Evolutionary conservation across 1,140 invertebrate genomes (phyloP).

Genomic region (Dendrolimus kikuchii): DNA sequence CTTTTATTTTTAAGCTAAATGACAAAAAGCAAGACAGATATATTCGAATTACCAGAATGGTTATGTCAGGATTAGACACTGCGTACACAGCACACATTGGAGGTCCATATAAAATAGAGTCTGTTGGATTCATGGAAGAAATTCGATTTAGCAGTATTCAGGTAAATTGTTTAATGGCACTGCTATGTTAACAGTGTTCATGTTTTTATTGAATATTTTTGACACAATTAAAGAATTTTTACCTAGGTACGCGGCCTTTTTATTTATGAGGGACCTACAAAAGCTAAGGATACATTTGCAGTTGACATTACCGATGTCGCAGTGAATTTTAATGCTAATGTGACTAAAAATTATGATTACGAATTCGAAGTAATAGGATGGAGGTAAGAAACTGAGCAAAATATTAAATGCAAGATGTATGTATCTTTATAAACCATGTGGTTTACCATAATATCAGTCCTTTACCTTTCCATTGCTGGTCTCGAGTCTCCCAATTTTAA

Average conservation of each 20-base stretch:
- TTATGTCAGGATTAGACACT: conserved; percentile 36
- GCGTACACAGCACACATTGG: conserved; percentile 31
- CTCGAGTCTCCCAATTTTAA: too few species aligned
- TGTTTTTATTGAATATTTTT: too few species aligned
- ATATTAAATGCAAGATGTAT: too few species aligned
- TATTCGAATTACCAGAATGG: conserved; percentile 10
- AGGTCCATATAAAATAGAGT: conserved; percentile 28
- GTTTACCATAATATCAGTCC: too few species aligned
- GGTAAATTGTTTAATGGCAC: conserved; percentile 14
- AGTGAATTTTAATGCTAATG: neutral
- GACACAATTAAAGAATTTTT: neutral
- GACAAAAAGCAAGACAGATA: neutral
- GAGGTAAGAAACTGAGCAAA: conserved; percentile 1
- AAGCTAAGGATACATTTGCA: neutral
- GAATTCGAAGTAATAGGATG: conserved; percentile 1
- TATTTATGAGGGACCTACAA: neutral
- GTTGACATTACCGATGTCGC: conserved; percentile 1
- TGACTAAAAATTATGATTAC: neutral
- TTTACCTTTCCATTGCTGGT: too few species aligned
- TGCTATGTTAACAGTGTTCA: too few species aligned
- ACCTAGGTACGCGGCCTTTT: neutral
- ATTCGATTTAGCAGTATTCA: conserved; percentile 36
- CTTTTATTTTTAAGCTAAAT: too few species aligned
- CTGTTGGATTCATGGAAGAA: conserved; percentile 24
- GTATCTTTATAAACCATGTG: too few species aligned